phyloP scores from a whole-genome alignment of 2,888 invertebrate species.

The Limulus polyphemus region DNA sequence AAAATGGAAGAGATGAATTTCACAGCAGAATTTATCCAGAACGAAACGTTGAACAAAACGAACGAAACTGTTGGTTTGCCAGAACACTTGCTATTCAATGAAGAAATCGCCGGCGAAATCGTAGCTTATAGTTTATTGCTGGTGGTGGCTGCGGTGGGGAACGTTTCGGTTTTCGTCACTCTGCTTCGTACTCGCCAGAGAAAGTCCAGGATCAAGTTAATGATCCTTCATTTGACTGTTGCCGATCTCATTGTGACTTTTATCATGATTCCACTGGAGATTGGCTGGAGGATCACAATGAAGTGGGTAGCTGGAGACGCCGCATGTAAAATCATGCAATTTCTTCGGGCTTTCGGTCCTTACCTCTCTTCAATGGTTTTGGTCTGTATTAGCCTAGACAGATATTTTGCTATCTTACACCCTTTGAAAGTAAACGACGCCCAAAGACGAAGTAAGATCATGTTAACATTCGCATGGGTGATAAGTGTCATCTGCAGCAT shows the following conservation, averaged over 20 bases:
- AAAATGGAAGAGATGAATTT: no score
- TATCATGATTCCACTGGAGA: slow-evolving; percentile 52
- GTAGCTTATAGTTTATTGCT: slow-evolving; percentile 69
- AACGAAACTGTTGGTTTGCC: background rate
- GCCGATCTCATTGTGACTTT: slow-evolving; percentile 70
- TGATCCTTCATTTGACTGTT: slow-evolving; percentile 62
- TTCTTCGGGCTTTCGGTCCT: slow-evolving; percentile 58
- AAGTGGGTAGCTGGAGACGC: slow-evolving; percentile 61
- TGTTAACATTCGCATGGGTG: slow-evolving; percentile 56
- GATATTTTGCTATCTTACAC: slow-evolving; percentile 63
- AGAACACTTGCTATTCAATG: slow-evolving; percentile 16
- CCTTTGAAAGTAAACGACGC: slow-evolving; percentile 54
- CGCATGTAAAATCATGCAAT: slow-evolving; percentile 56
- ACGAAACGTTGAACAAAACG: no score
- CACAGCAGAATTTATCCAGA: no score
- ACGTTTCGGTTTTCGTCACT: slow-evolving; percentile 58
- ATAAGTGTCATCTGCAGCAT: slow-evolving; percentile 52
- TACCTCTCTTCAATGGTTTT: slow-evolving; percentile 63
- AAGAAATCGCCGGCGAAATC: slow-evolving; percentile 35
- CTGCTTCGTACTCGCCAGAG: slow-evolving; percentile 52
- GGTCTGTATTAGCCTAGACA: slow-evolving; percentile 61
- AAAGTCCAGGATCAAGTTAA: slow-evolving; percentile 58
- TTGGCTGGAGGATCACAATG: slow-evolving; percentile 55
- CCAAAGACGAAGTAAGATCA: slow-evolving; percentile 53
- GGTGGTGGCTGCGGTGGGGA: slow-evolving; percentile 74